Evolutionary conservation across 2,113 vertebrate species (phyloP).

Genomic region (Xyrauchen texanus): DNA sequence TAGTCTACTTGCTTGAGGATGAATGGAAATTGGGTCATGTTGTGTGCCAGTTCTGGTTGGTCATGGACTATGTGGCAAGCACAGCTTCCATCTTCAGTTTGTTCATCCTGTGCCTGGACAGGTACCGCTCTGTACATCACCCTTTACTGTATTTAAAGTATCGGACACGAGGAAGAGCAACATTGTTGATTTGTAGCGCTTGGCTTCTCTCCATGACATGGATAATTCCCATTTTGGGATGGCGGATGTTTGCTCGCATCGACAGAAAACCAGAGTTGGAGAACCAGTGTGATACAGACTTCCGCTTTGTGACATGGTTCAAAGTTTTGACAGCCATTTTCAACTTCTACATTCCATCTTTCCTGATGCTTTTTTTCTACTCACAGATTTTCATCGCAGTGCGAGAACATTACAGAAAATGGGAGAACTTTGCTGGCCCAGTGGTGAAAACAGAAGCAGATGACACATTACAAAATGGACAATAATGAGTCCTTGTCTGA

Average conservation of each 20-base stretch:
- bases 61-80: slow-evolving; percentile 95
- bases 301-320: slow-evolving; percentile 89
- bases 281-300: slow-evolving; percentile 88
- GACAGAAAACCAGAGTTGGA: slow-evolving; percentile 63
- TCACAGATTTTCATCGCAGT: slow-evolving; percentile 85
- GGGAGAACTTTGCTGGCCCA: slow-evolving; percentile 75
- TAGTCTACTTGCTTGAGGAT: slow-evolving; percentile 80
- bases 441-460: slow-evolving; percentile 66
- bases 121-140: slow-evolving; percentile 89
- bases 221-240: slow-evolving; percentile 90
- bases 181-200: slow-evolving; percentile 78
- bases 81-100: slow-evolving; percentile 95
- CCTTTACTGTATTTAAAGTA: slow-evolving; percentile 87
- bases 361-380: slow-evolving; percentile 93
- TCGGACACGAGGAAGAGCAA: slow-evolving; percentile 85
- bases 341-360: slow-evolving; percentile 92
- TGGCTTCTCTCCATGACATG: slow-evolving; percentile 90
- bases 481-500: slow-evolving; percentile 48
- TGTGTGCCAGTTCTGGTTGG: slow-evolving; percentile 92
- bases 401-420: slow-evolving; percentile 80
- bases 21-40: slow-evolving; percentile 80
- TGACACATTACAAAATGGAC: slow-evolving; percentile 55
- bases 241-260: slow-evolving; percentile 74
- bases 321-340: slow-evolving; percentile 87
- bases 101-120: slow-evolving; percentile 89